Conservation (phyloP, 1,140 invertebrate genomes). For the Lepidurus apus region DNA sequence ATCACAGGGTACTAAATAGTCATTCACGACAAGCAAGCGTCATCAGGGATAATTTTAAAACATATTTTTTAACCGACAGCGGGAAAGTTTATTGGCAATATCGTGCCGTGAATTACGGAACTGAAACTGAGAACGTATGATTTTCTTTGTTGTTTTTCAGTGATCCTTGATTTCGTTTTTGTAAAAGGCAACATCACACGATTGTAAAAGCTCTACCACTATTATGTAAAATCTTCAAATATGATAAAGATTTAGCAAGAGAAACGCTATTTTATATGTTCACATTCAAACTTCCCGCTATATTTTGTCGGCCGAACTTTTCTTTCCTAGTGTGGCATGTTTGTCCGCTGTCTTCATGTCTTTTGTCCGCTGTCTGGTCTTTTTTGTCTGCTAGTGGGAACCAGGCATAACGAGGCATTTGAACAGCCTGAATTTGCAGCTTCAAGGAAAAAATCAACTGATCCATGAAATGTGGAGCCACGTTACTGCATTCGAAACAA, state of each 20-base stretch:
- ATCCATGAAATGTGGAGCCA: no score
- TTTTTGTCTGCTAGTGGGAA: no score
- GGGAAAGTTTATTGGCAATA: constrained; percentile 11
- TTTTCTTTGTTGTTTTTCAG: neutral
- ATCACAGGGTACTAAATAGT: neutral
- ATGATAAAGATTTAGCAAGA: no score
- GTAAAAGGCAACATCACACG: neutral
- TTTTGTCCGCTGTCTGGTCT: no score
- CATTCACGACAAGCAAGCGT: constrained; percentile 1
- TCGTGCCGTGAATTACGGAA: neutral
- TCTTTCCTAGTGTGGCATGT: no score
- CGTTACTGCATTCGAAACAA: constrained; percentile 5
- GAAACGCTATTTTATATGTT: neutral
- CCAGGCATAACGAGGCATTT: neutral
- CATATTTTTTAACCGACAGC: constrained; percentile 9
- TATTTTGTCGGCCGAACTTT: neutral
- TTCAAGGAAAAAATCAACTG: neutral
- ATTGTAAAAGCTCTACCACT: no score
- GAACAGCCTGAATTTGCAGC: neutral
- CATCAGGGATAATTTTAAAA: constrained; percentile 22
- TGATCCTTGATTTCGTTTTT: neutral
- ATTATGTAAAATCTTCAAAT: no score
- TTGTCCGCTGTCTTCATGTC: no score
- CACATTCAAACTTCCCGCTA: neutral
- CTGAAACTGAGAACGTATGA: no score